Conservation (phyloP, 2,797 vertebrate genomes). For the Gastrophryne carolinensis region DNA sequence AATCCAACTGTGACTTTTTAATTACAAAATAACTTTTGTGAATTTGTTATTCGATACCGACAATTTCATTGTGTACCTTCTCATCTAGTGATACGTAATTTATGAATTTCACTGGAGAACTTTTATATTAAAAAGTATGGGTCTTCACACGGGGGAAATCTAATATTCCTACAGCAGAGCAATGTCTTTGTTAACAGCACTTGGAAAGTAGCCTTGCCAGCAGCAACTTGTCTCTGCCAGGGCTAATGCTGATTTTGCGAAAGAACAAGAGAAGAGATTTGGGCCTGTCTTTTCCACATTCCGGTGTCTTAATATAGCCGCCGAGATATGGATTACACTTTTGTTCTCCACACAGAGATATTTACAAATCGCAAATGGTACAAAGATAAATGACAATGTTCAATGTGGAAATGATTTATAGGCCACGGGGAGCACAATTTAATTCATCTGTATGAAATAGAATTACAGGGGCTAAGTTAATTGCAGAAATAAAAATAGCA, state of each 20-base stretch:
- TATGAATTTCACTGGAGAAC: neutral
- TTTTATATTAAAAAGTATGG: neutral
- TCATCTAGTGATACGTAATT: neutral
- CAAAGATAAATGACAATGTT: constrained; percentile 38
- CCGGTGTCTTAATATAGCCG: constrained; percentile 37
- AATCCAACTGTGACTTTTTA: neutral
- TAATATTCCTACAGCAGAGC: neutral
- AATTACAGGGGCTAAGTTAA: constrained; percentile 29
- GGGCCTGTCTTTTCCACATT: constrained; percentile 25
- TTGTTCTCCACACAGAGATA: constrained; percentile 42
- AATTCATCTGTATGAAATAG: constrained; percentile 33
- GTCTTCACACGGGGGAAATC: neutral
- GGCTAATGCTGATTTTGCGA: constrained; percentile 28
- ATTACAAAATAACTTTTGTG: neutral
- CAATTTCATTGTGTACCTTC: neutral
- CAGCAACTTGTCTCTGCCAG: neutral
- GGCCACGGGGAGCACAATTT: constrained; percentile 20
- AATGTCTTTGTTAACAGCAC: constrained; percentile 16
- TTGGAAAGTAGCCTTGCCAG: constrained; percentile 15
- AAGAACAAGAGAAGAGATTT: constrained; percentile 34
- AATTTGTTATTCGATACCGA: neutral
- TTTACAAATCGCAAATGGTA: constrained; percentile 44
- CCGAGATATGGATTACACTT: constrained; percentile 42
- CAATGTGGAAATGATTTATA: constrained; percentile 35
- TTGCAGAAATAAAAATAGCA: constrained; percentile 34